Evolutionary conservation across 2,113 vertebrate species (phyloP).

Genomic region (Nannospalax galili): DNA sequence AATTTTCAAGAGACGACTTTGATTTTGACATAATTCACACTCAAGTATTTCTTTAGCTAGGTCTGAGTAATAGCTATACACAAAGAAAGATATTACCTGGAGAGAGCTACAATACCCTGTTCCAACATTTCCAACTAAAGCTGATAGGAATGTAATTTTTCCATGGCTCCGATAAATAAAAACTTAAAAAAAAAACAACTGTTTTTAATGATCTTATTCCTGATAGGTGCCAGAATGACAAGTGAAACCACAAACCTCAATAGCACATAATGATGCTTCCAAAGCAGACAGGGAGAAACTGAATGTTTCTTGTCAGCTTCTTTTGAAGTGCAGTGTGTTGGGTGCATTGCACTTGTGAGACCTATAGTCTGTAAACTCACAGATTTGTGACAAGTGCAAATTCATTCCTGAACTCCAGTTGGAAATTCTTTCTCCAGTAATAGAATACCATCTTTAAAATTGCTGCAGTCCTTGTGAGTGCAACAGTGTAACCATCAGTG

Average conservation of each 20-base stretch:
- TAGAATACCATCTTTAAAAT: background rate
- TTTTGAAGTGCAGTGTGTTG: background rate
- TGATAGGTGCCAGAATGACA: conserved; percentile 38
- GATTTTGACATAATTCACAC: conserved; percentile 75
- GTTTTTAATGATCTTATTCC: conserved; percentile 67
- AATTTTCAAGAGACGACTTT: conserved; percentile 76
- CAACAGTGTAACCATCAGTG: background rate
- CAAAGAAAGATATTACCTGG: conserved; percentile 70
- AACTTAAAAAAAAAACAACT: conserved; percentile 69
- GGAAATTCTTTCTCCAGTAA: background rate
- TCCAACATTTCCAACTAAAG: conserved; percentile 75
- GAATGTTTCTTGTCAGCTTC: background rate
- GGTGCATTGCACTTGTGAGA: background rate
- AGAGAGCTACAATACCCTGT: conserved; percentile 62
- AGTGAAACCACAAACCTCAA: conserved; percentile 52
- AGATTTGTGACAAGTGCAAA: background rate
- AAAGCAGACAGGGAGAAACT: conserved; percentile 37
- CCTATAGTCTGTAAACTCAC: background rate
- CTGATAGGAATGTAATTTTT: conserved; percentile 75
- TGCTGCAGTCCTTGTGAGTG: background rate
- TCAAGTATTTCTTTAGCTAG: conserved; percentile 68
- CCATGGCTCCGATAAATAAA: conserved; percentile 73
- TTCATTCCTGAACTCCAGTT: background rate
- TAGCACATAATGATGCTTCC: conserved; percentile 47
- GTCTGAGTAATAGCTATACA: conserved; percentile 73